These are phyloP conservation scores for Zoanthus solanderi DNA, from an alignment of 92 coral and sea anemone genomes.

Conservation along the genomic window DNA sequence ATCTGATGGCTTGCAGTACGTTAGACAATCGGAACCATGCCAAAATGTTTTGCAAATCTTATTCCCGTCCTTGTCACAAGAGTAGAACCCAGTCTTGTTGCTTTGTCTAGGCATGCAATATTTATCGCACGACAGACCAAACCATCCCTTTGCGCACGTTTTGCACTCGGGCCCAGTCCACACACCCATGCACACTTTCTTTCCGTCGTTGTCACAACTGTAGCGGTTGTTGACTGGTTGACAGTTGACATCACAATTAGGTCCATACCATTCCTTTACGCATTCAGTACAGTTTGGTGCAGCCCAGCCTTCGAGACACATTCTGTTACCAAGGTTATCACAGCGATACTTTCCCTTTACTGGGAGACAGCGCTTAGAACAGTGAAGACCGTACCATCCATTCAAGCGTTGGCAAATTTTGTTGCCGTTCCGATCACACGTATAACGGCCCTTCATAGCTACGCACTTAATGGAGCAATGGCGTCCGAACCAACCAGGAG, in stretches of 20 bases:
- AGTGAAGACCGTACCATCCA: conserved; percentile 60
- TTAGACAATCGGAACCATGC: conserved; percentile 61
- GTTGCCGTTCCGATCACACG: conserved; percentile 56
- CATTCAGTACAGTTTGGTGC: conserved; percentile 60
- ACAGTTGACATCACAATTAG: conserved; percentile 49
- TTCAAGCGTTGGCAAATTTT: conserved; percentile 38
- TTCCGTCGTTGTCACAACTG: conserved; percentile 63
- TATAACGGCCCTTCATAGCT: conserved; percentile 54
- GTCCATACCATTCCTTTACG: conserved; percentile 60
- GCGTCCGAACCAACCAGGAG: conserved; percentile 43
- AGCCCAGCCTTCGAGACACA: conserved; percentile 64
- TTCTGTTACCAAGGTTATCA: conserved; percentile 55
- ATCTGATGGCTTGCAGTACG: conserved; percentile 51
- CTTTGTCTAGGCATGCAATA: conserved; percentile 54
- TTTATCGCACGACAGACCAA: conserved; percentile 50
- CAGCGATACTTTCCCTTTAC: conserved; percentile 55
- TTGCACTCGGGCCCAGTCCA: conserved; percentile 65
- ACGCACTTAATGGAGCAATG: conserved; percentile 25
- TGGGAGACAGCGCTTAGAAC: conserved; percentile 51
- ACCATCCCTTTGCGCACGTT: conserved; percentile 61
- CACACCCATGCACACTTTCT: conserved; percentile 47
- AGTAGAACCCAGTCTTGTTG: conserved; percentile 53
- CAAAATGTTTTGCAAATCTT: conserved; percentile 42
- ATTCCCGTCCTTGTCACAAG: conserved; percentile 63
- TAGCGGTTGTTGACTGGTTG: conserved; percentile 49